These are phyloP conservation scores for Crocodylus rhombifer DNA, from an alignment of 2,797 vertebrate species.

Conservation along the genomic window DNA sequence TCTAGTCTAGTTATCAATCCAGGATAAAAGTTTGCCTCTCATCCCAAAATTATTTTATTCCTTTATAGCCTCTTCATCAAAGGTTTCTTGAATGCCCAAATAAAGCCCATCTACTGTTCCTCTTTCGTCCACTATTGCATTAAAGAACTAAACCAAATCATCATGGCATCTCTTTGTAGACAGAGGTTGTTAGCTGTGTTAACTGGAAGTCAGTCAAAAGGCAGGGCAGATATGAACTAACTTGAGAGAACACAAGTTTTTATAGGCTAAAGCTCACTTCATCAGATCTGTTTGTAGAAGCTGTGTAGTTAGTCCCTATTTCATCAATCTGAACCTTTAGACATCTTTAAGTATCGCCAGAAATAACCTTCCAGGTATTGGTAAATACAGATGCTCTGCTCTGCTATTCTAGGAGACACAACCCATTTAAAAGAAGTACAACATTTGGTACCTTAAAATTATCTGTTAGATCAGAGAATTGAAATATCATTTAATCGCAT, in stretches of 20 bases:
- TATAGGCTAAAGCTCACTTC: too few species aligned
- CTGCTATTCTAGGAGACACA: not conserved
- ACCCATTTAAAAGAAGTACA: too few species aligned
- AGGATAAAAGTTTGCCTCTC: not conserved
- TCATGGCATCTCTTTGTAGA: too few species aligned
- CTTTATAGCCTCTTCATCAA: not conserved
- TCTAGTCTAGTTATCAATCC: not conserved
- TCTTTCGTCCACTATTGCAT: not conserved
- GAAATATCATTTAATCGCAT: not conserved
- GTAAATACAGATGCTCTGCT: not conserved
- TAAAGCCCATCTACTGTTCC: not conserved
- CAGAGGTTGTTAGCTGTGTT: too few species aligned
- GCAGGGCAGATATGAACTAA: too few species aligned
- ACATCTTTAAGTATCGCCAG: not conserved
- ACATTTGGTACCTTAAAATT: not conserved
- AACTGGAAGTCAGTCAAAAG: too few species aligned
- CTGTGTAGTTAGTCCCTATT: not conserved
- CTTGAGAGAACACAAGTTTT: too few species aligned
- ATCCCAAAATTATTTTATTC: not conserved
- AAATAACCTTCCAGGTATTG: not conserved
- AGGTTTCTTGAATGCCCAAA: not conserved
- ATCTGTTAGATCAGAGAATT: too few species aligned
- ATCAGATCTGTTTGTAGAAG: too few species aligned
- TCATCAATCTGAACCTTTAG: not conserved
- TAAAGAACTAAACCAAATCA: too few species aligned